These are phyloP conservation scores for Cyanoramphus novaezelandiae DNA, from an alignment of 2,113 vertebrate genomes.

Conservation along the genomic window DNA sequence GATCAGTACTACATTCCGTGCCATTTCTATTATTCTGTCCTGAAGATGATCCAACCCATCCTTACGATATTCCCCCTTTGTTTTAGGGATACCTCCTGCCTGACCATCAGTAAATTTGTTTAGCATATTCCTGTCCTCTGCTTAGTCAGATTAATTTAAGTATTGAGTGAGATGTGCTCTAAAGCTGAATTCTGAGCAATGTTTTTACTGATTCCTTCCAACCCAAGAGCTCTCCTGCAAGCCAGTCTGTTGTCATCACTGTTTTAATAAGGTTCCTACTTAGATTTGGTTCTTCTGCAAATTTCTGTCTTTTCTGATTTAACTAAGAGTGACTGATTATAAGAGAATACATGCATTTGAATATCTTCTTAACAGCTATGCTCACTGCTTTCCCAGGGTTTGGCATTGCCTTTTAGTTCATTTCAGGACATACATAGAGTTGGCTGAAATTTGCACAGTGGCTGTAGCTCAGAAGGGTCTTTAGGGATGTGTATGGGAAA, in stretches of 20 bases:
- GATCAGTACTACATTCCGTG: accelerated
- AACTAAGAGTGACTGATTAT: slow-evolving; percentile 17
- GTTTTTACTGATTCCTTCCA: neutral
- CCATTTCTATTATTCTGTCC: neutral
- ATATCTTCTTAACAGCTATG: slow-evolving; percentile 22
- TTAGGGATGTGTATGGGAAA: neutral
- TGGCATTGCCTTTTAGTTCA: slow-evolving; percentile 5
- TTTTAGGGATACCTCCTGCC: neutral
- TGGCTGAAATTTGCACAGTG: neutral
- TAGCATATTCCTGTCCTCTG: neutral
- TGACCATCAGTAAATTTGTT: neutral
- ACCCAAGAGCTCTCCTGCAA: slow-evolving; percentile 7
- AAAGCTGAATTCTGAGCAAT: neutral
- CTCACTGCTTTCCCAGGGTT: neutral
- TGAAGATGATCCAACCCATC: neutral
- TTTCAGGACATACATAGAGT: neutral
- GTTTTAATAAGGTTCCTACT: slow-evolving; percentile 8
- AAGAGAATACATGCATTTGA: slow-evolving; percentile 10
- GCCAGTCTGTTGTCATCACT: neutral
- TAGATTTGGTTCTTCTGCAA: neutral
- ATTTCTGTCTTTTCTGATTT: slow-evolving; percentile 6
- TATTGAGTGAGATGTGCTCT: neutral
- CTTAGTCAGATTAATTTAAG: neutral
- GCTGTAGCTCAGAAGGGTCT: neutral
- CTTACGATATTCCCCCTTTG: neutral